These are phyloP conservation scores for Protula sp. DNA, from an alignment of 2,888 invertebrate species.

Conservation along the genomic window DNA sequence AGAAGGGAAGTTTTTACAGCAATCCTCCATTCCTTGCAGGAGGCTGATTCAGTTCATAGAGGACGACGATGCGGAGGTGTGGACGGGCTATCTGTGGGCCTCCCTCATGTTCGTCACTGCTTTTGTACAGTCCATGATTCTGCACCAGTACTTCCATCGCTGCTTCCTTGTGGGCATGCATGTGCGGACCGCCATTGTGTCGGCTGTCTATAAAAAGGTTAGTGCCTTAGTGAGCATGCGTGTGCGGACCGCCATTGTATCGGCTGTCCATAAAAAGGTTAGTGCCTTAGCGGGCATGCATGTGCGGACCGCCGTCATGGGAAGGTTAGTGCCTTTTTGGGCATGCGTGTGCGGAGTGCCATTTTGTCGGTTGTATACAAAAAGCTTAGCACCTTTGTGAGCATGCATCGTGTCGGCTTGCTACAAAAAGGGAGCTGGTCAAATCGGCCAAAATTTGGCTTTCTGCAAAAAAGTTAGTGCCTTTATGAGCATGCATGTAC, in stretches of 20 bases:
- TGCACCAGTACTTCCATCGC: constrained; percentile 57
- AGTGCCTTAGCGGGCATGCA: constrained; percentile 55
- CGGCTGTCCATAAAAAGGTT: constrained; percentile 56
- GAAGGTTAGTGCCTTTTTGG: constrained; percentile 56
- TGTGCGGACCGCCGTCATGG: constrained; percentile 55
- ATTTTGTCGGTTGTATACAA: constrained; percentile 55
- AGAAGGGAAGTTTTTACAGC: too few species aligned
- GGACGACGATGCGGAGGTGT: constrained; percentile 29
- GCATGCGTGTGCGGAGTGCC: constrained; percentile 55
- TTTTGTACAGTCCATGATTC: constrained; percentile 53
- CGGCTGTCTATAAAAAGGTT: constrained; percentile 56
- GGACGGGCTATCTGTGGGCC: constrained; percentile 50
- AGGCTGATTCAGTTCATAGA: constrained; percentile 48
- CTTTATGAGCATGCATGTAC: too few species aligned
- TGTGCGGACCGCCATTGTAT: constrained; percentile 54
- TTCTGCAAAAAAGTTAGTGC: too few species aligned
- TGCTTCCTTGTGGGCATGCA: constrained; percentile 56
- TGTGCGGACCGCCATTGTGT: constrained; percentile 54
- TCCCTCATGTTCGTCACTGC: constrained; percentile 50
- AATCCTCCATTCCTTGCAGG: too few species aligned
- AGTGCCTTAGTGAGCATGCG: constrained; percentile 55
- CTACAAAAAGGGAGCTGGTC: too few species aligned
- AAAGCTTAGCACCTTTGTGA: too few species aligned
- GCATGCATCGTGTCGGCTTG: too few species aligned
- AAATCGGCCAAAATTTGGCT: too few species aligned